A percentile compares a stretch with the other conserved stretches of the same genome.
Evolutionary conservation across 1,140 invertebrate species (phyloP).

Genomic region (Protaetia brevitarsis): DNA sequence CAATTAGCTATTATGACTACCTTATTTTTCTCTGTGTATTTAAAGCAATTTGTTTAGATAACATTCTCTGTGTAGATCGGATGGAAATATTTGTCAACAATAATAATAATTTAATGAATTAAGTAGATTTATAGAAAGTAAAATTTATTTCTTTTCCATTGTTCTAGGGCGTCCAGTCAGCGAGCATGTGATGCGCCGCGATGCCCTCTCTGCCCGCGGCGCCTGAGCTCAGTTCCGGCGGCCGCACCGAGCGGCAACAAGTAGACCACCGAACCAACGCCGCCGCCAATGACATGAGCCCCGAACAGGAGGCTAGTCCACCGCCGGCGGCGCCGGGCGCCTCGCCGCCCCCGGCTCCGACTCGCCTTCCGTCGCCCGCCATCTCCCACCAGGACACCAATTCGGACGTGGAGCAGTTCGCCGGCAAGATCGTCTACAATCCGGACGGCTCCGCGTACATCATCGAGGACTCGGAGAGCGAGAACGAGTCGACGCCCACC

Average conservation of each 20-base stretch:
- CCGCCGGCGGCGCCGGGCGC: constrained; percentile 57
- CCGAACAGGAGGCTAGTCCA: constrained; percentile 60
- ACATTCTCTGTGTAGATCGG: too few relatives aligned
- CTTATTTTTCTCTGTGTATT: too few relatives aligned
- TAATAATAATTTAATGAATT: too few relatives aligned
- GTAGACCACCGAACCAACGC: constrained; percentile 36
- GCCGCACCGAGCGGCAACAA: constrained; percentile 44
- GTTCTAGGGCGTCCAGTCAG: constrained; percentile 47
- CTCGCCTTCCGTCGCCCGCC: constrained; percentile 51
- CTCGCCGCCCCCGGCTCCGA: constrained; percentile 58
- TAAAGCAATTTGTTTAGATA: too few relatives aligned
- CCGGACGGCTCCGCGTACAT: constrained; percentile 96
- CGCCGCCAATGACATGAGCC: constrained; percentile 54
- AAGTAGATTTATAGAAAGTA: background rate
- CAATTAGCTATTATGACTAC: too few relatives aligned
- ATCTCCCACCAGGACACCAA: constrained; percentile 44
- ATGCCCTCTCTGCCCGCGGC: constrained; percentile 50
- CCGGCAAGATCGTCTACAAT: constrained; percentile 97
- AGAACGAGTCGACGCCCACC: constrained; percentile 50
- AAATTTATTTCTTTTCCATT: constrained; percentile 31
- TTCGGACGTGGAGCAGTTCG: constrained; percentile 89
- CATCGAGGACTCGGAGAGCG: constrained; percentile 85
- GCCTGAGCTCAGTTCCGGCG: constrained; percentile 49
- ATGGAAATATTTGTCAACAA: too few relatives aligned
- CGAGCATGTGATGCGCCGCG: constrained; percentile 50